Evolutionary conservation across 2,113 vertebrate genomes (phyloP), one percentile per base, ranked within the genome.

Genomic region (Merops nubicus): DNA sequence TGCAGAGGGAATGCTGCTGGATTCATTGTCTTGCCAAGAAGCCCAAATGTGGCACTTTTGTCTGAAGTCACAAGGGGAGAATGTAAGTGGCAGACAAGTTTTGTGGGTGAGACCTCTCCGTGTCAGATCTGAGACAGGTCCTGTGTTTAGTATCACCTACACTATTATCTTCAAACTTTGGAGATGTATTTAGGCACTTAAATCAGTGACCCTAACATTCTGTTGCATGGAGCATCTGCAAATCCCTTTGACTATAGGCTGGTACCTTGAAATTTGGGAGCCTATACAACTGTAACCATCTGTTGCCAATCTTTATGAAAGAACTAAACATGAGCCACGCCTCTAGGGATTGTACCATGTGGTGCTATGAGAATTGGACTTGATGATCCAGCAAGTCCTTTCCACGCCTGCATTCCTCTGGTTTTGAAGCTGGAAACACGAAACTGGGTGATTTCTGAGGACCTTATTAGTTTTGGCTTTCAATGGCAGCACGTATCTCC

Each of bases 391-490:
- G 64, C 59, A 88, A 64, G 80, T 78, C 77, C 40, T 81, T 91
- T 95, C 76, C 76, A 96, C 56, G 47, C 34, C 38, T 81, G 11
- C 60, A 89, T 97, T 96, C 88, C 73, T 95, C 59, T 68, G 60
- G 51, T 92, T 96, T 88, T 91, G 80, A 78, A 92, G 43, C 65
- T 93, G 76, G 89, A 95, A 95, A 96, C 72, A 72, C 51, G 80
- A 97, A 90, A 86, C 64, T 63, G 56, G 2, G 60, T 95, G 83
- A 93, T 94, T 96, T 92, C 68, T 81, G 80, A 95, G 47, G 68
- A 84, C 38, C 63, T 36, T 93, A 40, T 96, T 94, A 90, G 79
- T 78, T 96, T 96, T 95, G 96, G 96, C 96, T 96, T 90, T 59
- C 62, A 91, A 47, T 85, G 78, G 82, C 77, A 94, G 54, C 26